Evolutionary conservation across 1,140 invertebrate species (phyloP), one percentile per base, ranked within the genome.

Genomic region (Cyclargus thomasi): DNA sequence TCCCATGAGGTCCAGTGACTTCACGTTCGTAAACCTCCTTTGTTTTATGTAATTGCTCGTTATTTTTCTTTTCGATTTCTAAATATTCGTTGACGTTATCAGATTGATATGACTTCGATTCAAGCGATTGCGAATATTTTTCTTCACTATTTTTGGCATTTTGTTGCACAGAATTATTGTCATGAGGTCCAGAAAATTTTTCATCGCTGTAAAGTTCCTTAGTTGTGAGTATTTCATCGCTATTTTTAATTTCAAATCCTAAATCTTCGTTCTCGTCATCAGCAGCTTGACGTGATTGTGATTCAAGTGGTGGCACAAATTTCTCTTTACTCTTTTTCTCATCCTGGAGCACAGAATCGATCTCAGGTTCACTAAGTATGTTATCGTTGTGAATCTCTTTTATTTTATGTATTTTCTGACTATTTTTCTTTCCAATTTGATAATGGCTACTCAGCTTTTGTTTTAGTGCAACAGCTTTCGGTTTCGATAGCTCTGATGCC

Each of bases 361-460:
- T 29, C 8, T 29, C 1, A 4, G n/a, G n/a, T n/a, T n/a, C n/a
- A n/a, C n/a, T n/a, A n/a, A n/a, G n/a, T n/a, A n/a, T n/a, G n/a
- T n/a, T n/a, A n/a, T n/a, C n/a, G n/a, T 55, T 18, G 29, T 29
- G 18, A 6, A 47, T 6, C 36, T 64, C 47, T 21, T 29, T 23
- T 6, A 55, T 55, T 29, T 18, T 18, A 65, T 57, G 23, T 57
- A 86, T 74, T 64, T 78, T 79, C 35, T 82, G 73, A 73, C 87
- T 81, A 64, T 85, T 72, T 71, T 78, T 81, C 72, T 87, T 89
- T 7, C 74, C 79, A 11, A 81, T 71, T 23, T 68, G 57, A 67
- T 85, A 88, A 69, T 83, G 79, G 73, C 81, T 74, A 71, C 78
- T 79, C 62, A 89, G 74, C 82, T 83, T 86, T 71, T 89, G 85